phyloP scores from a whole-genome alignment of 1,140 invertebrate genomes.

The Bicyclus anynana region DNA sequence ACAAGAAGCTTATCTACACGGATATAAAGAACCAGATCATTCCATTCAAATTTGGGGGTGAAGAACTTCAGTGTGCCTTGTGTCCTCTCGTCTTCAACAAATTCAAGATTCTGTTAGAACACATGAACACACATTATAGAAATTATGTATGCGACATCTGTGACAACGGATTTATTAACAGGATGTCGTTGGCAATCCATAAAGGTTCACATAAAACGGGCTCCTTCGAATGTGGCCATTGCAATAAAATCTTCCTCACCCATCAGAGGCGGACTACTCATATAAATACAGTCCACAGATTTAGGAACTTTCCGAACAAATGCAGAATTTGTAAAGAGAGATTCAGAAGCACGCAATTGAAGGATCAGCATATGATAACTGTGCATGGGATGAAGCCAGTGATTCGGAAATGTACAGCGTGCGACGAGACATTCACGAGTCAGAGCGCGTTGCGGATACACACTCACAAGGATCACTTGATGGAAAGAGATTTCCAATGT shows the following conservation, averaged over 20 bases:
- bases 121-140: constrained; percentile 38
- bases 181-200: constrained; percentile 4
- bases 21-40: constrained; percentile 40
- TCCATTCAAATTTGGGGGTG: constrained; percentile 39
- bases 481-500: neutral
- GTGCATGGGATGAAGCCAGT: constrained; percentile 38
- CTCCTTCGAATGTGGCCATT: constrained; percentile 36
- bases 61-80: constrained; percentile 30
- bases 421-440: constrained; percentile 45
- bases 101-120: constrained; percentile 31
- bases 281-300: constrained; percentile 37
- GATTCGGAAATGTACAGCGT: constrained; percentile 48
- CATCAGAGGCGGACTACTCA: constrained; percentile 39
- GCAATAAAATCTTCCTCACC: constrained; percentile 45
- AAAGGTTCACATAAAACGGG: constrained; percentile 65
- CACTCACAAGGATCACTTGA: constrained; percentile 47
- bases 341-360: constrained; percentile 40
- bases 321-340: constrained; percentile 47
- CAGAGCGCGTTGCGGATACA: constrained; percentile 41
- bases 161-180: constrained; percentile 40
- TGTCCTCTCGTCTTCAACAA: constrained; percentile 30
- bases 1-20: constrained; percentile 22
- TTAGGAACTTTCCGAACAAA: constrained; percentile 28
- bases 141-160: constrained; percentile 37
- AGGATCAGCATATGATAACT: constrained; percentile 41